phyloP scores from a whole-genome alignment of 2,113 vertebrate species.

The Stegostoma tigrinum region DNA sequence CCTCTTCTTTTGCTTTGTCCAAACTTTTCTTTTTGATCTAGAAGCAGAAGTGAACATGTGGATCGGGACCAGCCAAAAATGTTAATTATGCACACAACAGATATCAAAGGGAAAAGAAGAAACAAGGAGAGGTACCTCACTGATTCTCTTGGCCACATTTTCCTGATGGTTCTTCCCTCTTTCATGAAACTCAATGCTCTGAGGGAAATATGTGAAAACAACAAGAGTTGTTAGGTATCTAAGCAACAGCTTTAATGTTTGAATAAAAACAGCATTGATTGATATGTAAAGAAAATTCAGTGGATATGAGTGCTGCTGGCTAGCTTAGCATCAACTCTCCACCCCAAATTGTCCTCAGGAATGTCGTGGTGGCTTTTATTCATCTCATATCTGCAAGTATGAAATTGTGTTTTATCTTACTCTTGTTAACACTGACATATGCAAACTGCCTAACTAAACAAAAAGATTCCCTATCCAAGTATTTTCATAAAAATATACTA shows the following conservation, averaged over 20 bases:
- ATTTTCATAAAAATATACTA: background rate
- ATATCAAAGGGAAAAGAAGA: constrained; percentile 38
- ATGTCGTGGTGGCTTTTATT: background rate
- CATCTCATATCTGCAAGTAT: background rate
- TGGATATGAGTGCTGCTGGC: background rate
- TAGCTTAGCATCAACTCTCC: background rate
- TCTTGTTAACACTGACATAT: background rate
- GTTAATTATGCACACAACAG: constrained; percentile 28
- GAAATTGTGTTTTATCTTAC: background rate
- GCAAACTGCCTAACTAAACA: background rate
- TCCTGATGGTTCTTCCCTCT: constrained; percentile 97
- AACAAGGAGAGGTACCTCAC: constrained; percentile 65
- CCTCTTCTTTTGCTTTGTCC: constrained; percentile 82
- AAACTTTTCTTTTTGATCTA: constrained; percentile 95
- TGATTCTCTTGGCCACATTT: constrained; percentile 93
- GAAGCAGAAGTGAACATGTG: constrained; percentile 34
- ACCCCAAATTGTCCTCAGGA: background rate
- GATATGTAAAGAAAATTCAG: background rate
- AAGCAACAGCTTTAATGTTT: background rate
- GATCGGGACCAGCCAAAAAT: background rate
- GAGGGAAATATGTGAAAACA: constrained; percentile 32
- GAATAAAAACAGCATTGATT: too few species aligned
- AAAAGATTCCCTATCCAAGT: background rate
- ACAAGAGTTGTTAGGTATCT: background rate
- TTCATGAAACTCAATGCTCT: constrained; percentile 95